phyloP scores from a whole-genome alignment of 1,140 invertebrate species.

The Spodoptera frugiperda region DNA sequence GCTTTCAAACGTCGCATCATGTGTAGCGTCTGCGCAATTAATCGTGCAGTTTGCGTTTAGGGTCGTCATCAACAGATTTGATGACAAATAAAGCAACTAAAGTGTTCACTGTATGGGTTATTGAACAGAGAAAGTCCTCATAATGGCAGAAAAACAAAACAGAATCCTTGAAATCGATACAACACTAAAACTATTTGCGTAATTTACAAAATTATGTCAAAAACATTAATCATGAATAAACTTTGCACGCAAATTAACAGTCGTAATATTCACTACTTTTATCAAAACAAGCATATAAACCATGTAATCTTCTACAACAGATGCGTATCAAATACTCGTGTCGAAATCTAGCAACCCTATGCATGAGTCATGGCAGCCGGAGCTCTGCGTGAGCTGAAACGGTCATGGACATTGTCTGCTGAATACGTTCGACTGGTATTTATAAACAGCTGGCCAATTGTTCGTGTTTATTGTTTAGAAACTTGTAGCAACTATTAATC shows the following conservation, averaged over 20 bases:
- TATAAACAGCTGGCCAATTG: slow-evolving; percentile 43
- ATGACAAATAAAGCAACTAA: neutral
- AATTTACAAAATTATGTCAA: too few relatives aligned
- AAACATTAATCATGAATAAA: too few relatives aligned
- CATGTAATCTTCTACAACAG: neutral
- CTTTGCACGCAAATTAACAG: too few relatives aligned
- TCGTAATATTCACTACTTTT: too few relatives aligned
- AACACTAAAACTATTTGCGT: too few relatives aligned
- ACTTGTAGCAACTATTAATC: slow-evolving; percentile 5
- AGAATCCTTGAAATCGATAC: too few relatives aligned
- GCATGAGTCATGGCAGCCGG: slow-evolving; percentile 28
- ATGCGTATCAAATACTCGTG: neutral
- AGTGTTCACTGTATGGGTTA: too few relatives aligned
- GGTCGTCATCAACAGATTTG: neutral
- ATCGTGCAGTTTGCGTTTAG: slow-evolving; percentile 2
- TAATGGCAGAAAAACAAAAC: too few relatives aligned
- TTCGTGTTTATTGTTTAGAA: slow-evolving; percentile 30
- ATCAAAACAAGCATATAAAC: neutral
- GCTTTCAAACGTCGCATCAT: slow-evolving; percentile 37
- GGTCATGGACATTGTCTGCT: slow-evolving; percentile 53
- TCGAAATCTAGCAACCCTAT: slow-evolving; percentile 25
- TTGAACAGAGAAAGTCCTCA: too few relatives aligned
- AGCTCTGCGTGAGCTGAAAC: slow-evolving; percentile 30
- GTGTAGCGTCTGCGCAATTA: slow-evolving; percentile 28
- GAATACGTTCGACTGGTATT: slow-evolving; percentile 28